Evolutionary conservation across 2,113 vertebrate species (phyloP).

Genomic region (Ploceus nigricollis): DNA sequence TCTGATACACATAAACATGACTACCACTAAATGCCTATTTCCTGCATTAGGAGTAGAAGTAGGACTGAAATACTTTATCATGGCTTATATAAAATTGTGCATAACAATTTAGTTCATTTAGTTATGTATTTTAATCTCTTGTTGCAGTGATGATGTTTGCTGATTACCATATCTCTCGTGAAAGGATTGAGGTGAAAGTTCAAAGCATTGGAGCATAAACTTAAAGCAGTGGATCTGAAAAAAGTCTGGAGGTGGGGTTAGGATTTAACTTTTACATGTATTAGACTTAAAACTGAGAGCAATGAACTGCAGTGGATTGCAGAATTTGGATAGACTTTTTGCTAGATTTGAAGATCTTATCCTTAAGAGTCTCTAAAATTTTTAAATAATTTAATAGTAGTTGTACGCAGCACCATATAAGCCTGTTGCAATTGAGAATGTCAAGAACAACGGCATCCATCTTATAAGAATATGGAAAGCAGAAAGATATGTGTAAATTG

Average conservation of each 20-base stretch:
- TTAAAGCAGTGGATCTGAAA: not conserved
- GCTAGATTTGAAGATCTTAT: constrained; percentile 16
- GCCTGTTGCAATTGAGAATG: not conserved
- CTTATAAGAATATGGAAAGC: not conserved
- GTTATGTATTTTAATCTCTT: not conserved
- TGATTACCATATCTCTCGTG: not conserved
- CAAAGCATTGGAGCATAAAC: not conserved
- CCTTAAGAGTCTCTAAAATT: not conserved
- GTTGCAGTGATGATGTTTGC: not conserved
- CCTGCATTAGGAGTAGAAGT: not conserved
- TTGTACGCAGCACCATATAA: not conserved
- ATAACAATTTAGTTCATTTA: not conserved
- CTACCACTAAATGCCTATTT: not conserved
- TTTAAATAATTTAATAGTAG: constrained; percentile 13
- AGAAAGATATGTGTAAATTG: not conserved
- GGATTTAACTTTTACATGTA: not conserved
- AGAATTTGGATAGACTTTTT: not conserved
- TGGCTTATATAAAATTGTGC: not conserved
- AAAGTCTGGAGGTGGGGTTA: rapidly evolving
- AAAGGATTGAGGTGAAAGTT: not conserved
- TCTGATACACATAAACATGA: not conserved
- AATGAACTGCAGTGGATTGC: not conserved
- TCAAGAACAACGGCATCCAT: not conserved
- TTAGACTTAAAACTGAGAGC: not conserved
- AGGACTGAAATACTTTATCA: not conserved